Percentiles rank a stretch among this genome's conserved stretches.
Conservation (phyloP, 2,797 vertebrate species). For the Anguilla megastoma region DNA sequence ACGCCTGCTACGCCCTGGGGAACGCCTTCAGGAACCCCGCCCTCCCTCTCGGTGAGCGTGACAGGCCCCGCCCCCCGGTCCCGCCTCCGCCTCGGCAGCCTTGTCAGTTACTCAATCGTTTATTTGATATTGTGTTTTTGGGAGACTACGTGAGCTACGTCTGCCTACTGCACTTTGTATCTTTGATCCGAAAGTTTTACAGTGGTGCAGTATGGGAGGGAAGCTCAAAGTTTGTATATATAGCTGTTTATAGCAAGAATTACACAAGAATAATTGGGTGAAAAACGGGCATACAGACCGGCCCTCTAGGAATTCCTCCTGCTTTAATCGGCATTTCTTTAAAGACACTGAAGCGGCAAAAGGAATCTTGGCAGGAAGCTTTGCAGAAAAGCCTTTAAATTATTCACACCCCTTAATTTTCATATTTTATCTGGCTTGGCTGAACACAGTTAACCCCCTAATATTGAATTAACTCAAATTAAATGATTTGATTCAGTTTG, state of each 20-base stretch:
- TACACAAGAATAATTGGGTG: no score
- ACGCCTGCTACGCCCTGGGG: conserved; percentile 93
- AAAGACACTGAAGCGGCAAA: not conserved
- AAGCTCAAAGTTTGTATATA: no score
- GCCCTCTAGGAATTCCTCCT: no score
- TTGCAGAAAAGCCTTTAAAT: not conserved
- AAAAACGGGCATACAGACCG: no score
- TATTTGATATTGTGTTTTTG: no score
- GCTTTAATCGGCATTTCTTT: not conserved
- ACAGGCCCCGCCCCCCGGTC: not conserved
- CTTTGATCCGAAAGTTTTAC: no score
- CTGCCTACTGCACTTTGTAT: no score
- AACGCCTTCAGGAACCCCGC: conserved; percentile 92
- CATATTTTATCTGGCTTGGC: not conserved
- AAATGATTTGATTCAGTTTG: not conserved
- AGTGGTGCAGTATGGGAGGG: no score
- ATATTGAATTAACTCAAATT: not conserved
- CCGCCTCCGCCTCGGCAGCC: not conserved
- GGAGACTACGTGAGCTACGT: no score
- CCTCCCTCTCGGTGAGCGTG: conserved; percentile 82
- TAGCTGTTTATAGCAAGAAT: no score
- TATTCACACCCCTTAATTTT: not conserved
- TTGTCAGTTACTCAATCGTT: no score
- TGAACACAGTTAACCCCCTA: not conserved
- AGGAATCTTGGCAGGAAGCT: not conserved